A percentile compares a stretch with the other conserved stretches of the same genome.
These are phyloP conservation scores for Oscheius sp. DNA, from an alignment of 1,140 invertebrate genomes.

Conservation along the genomic window DNA sequence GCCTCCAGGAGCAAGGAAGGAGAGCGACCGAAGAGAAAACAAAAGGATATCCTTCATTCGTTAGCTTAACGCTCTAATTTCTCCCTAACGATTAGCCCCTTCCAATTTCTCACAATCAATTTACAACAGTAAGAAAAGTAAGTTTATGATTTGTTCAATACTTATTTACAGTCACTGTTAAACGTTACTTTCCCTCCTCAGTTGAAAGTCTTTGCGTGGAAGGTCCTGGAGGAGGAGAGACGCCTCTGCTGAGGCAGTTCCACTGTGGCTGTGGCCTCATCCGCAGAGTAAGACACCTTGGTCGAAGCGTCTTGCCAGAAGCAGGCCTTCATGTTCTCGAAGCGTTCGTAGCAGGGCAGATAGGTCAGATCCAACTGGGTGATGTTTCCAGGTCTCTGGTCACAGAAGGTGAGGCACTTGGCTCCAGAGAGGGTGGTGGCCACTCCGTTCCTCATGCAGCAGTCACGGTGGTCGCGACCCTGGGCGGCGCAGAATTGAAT, in stretches of 20 bases:
- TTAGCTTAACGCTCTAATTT: too few relatives aligned
- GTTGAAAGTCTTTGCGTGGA: too few relatives aligned
- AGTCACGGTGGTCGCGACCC: conserved; percentile 31
- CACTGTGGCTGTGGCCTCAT: background rate
- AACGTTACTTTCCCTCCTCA: too few relatives aligned
- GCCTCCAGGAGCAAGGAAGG: too few relatives aligned
- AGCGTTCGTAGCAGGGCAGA: conserved; percentile 49
- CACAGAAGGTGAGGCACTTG: conserved; percentile 50
- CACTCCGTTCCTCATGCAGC: conserved; percentile 48
- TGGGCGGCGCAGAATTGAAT: conserved; percentile 55
- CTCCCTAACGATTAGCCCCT: too few relatives aligned
- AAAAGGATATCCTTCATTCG: too few relatives aligned
- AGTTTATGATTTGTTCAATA: too few relatives aligned
- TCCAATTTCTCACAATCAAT: too few relatives aligned
- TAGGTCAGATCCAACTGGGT: conserved; percentile 53
- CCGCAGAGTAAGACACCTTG: background rate
- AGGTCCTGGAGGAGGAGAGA: conserved; percentile 1
- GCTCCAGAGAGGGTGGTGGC: conserved; percentile 46
- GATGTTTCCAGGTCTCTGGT: conserved; percentile 51
- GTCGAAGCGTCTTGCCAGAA: conserved; percentile 45
- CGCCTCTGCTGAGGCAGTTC: background rate
- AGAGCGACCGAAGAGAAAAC: too few relatives aligned
- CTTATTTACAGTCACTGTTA: too few relatives aligned
- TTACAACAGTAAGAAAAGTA: too few relatives aligned
- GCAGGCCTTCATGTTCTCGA: conserved; percentile 54